A percentile compares a stretch with the other conserved stretches of the same genome.
Conservation (phyloP, 2,797 vertebrate genomes). For the Notolabrus celidotus region DNA sequence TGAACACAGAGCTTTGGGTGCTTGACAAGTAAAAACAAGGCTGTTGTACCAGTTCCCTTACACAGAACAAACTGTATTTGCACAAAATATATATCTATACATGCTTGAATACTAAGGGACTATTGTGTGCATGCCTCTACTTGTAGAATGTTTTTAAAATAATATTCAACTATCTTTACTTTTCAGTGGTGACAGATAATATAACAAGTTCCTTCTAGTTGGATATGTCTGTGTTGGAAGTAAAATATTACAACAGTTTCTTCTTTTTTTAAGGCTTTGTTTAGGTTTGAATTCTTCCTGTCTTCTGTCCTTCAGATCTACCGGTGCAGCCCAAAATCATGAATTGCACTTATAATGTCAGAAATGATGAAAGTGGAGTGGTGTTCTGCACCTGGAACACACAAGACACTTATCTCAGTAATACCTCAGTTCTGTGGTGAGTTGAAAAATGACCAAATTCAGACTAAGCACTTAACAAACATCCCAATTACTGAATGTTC, state of each 20-base stretch:
- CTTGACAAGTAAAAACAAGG: not conserved
- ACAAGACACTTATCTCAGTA: conserved; percentile 74
- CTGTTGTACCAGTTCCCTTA: conserved; percentile 1
- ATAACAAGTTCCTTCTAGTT: too few species aligned
- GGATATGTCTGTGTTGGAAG: too few species aligned
- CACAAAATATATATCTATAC: not conserved
- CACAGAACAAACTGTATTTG: not conserved
- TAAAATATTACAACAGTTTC: too few species aligned
- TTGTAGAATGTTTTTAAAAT: too few species aligned
- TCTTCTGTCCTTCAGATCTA: conserved; percentile 78
- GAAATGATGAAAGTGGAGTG: conserved; percentile 50
- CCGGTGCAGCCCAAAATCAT: conserved; percentile 87
- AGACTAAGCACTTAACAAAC: not conserved
- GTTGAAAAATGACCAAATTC: conserved; percentile 51
- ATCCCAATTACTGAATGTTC: not conserved
- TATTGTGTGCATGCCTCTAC: too few species aligned
- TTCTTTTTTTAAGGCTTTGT: not conserved
- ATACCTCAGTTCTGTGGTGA: conserved; percentile 80
- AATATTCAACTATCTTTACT: too few species aligned
- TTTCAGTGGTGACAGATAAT: too few species aligned
- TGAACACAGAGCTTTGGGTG: conserved; percentile 22
- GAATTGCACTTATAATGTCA: conserved; percentile 84
- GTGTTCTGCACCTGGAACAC: conserved; percentile 87
- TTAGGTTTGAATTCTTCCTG: not conserved
- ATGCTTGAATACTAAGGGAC: too few species aligned